phyloP scores from a whole-genome alignment of 2,797 vertebrate species.

The Hapalemur alaotrensis region DNA sequence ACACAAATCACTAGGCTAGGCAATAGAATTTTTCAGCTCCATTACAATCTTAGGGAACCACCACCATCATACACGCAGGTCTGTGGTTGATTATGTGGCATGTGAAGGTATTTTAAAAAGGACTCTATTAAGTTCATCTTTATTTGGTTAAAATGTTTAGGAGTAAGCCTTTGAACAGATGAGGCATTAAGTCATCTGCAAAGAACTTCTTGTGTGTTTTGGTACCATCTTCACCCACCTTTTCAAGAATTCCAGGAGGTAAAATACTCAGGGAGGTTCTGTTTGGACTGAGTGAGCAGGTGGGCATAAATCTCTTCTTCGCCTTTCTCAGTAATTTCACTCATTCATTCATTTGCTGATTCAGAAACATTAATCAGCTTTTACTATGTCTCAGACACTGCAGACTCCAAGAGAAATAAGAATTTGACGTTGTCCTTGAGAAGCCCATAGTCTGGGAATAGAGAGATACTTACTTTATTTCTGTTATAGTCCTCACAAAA shows the following conservation, averaged over 20 bases:
- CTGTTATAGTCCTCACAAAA: background rate
- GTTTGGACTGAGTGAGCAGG: background rate
- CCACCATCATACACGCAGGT: background rate
- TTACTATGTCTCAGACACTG: background rate
- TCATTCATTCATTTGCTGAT: background rate
- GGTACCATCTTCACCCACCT: background rate
- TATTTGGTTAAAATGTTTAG: background rate
- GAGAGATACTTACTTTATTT: background rate
- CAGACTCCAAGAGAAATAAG: background rate
- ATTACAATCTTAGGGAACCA: background rate
- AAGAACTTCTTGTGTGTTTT: background rate
- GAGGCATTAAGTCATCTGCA: background rate
- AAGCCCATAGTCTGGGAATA: background rate
- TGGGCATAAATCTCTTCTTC: background rate
- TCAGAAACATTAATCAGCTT: background rate
- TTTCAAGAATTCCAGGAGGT: background rate
- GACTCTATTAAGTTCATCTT: background rate
- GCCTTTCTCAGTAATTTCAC: background rate
- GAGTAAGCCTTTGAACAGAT: background rate
- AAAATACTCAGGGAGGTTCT: background rate
- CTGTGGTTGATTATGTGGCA: background rate
- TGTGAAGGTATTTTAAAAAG: background rate
- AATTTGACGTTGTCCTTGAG: background rate
- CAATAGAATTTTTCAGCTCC: too few relatives aligned
- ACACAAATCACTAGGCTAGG: too few relatives aligned